Percentiles rank a stretch among this genome's conserved stretches.
These are phyloP conservation scores for Panurus biarmicus DNA, from an alignment of 2,113 vertebrate species.

Conservation along the genomic window DNA sequence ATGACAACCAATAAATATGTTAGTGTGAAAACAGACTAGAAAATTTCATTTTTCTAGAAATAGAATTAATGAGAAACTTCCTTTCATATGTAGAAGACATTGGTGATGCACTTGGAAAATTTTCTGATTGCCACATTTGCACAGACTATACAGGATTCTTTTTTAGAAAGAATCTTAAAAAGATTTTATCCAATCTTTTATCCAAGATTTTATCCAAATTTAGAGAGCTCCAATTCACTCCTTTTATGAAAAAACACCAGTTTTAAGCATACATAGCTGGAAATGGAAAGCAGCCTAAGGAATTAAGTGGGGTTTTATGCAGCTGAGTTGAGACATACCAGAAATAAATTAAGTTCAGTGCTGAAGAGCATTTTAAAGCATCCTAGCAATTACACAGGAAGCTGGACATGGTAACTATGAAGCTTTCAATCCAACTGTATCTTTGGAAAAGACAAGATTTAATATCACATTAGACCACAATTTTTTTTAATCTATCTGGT, in stretches of 20 bases:
- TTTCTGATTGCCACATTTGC: neutral
- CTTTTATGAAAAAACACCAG: neutral
- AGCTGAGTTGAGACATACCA: neutral
- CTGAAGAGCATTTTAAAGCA: neutral
- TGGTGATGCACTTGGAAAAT: neutral
- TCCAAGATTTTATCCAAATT: neutral
- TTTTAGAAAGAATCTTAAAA: no score
- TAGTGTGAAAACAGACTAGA: neutral
- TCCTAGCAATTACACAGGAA: neutral
- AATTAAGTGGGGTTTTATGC: neutral
- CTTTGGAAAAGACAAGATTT: conserved; percentile 17
- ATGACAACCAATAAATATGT: neutral
- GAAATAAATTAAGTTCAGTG: neutral
- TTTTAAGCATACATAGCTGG: neutral
- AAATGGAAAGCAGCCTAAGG: neutral
- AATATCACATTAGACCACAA: neutral
- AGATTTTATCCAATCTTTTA: neutral
- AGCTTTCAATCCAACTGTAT: neutral
- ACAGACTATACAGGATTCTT: neutral
- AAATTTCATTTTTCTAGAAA: neutral
- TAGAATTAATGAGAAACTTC: neutral
- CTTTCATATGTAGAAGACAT: neutral
- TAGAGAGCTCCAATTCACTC: neutral
- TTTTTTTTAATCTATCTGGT: neutral
- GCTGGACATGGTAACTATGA: neutral